Conservation (phyloP, 1,140 invertebrate species). For the Neodiprion pinetum region DNA sequence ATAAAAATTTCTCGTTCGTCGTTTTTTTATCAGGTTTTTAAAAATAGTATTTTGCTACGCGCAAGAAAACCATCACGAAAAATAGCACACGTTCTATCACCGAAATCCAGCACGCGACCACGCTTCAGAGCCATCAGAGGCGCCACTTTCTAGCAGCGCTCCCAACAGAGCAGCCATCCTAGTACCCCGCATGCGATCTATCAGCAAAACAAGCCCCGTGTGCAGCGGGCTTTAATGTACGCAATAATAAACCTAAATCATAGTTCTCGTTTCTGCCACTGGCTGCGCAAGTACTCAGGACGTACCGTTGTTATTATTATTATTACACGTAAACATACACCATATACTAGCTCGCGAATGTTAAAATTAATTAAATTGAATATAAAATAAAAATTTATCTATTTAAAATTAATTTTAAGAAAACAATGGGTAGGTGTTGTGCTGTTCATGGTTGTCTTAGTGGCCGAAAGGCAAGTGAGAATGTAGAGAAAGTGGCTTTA, state of each 20-base stretch:
- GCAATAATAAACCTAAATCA: conserved; percentile 8
- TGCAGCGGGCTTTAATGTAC: no score
- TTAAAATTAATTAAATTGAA: conserved; percentile 9
- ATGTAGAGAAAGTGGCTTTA: conserved; percentile 10
- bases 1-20: no score
- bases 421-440: conserved; percentile 15
- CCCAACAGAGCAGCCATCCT: no score
- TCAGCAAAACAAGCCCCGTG: no score
- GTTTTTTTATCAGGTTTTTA: no score
- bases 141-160: no score
- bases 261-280: conserved; percentile 14
- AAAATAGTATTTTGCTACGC: no score
- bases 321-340: conserved; percentile 7
- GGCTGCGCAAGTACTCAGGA: conserved; percentile 10
- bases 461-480: conserved; percentile 11
- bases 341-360: not conserved
- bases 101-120: no score
- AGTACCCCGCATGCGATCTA: no score
- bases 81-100: no score
- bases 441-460: conserved; percentile 11
- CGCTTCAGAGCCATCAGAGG: no score
- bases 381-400: conserved; percentile 14
- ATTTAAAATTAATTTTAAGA: not conserved
- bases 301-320: not conserved
- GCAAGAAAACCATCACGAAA: no score